Percentiles rank a stretch among this genome's conserved stretches.
Conservation (phyloP, 2,113 vertebrate genomes). For the Polypterus senegalus region DNA sequence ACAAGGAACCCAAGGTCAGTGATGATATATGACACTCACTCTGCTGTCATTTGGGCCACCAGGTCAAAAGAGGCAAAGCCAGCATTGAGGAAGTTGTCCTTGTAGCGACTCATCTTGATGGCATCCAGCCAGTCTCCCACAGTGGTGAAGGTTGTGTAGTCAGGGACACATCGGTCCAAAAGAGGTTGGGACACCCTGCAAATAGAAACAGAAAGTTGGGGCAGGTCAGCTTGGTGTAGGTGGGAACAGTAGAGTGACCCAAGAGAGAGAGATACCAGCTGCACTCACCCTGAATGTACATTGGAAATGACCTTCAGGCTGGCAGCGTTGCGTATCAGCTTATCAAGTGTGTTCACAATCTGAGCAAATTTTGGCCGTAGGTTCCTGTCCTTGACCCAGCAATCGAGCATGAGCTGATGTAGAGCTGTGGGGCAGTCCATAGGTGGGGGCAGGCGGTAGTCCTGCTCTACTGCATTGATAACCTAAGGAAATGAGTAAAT, state of each 20-base stretch:
- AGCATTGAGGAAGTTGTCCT: slow-evolving; percentile 90
- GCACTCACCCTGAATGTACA: slow-evolving; percentile 82
- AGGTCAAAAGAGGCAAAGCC: slow-evolving; percentile 95
- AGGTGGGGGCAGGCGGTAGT: slow-evolving; percentile 89
- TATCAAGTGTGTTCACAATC: slow-evolving; percentile 93
- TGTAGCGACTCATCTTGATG: slow-evolving; percentile 98
- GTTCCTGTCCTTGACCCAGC: slow-evolving; percentile 95
- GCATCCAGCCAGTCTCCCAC: slow-evolving; percentile 97
- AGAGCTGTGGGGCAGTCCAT: slow-evolving; percentile 97
- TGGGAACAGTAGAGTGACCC: slow-evolving; percentile 20
- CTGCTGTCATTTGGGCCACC: slow-evolving; percentile 96
- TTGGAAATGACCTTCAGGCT: slow-evolving; percentile 92
- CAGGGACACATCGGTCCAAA: slow-evolving; percentile 89
- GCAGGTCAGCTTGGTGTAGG: slow-evolving; percentile 1
- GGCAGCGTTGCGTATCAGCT: slow-evolving; percentile 93
- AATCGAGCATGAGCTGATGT: slow-evolving; percentile 96
- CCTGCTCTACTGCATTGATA: slow-evolving; percentile 94
- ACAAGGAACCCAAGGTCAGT: not conserved
- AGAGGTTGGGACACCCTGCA: slow-evolving; percentile 87
- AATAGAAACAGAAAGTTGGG: slow-evolving; percentile 26
- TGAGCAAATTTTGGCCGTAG: slow-evolving; percentile 93
- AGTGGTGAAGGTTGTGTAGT: slow-evolving; percentile 95
- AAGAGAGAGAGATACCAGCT: slow-evolving; percentile 33
- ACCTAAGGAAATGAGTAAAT: slow-evolving; percentile 48
- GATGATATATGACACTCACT: slow-evolving; percentile 63